Conservation (phyloP, 2,797 vertebrate species). For the Manis javanica region DNA sequence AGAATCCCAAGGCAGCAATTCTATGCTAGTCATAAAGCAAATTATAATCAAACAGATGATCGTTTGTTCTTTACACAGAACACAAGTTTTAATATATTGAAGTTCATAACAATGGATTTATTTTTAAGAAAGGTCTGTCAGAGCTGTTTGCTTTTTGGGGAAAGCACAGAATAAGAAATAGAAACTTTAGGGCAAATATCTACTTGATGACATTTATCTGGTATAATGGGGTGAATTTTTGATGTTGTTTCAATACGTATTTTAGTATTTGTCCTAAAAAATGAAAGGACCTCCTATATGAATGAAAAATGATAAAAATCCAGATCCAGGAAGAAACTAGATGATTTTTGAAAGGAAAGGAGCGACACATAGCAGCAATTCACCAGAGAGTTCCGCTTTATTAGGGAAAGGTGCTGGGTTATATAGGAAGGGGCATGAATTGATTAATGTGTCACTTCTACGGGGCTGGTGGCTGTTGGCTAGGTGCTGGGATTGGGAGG, state of each 20-base stretch:
- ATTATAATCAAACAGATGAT: conserved; percentile 72
- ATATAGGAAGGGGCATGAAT: too few relatives aligned
- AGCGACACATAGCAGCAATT: too few relatives aligned
- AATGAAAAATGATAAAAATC: background rate
- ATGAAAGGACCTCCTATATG: background rate
- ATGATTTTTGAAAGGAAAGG: too few relatives aligned
- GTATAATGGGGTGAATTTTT: background rate
- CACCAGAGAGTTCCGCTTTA: too few relatives aligned
- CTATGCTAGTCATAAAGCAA: conserved; percentile 61
- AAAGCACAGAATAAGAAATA: background rate
- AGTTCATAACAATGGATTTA: conserved; percentile 60
- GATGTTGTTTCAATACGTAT: background rate
- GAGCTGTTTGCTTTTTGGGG: background rate
- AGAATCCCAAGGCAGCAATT: conserved; percentile 61
- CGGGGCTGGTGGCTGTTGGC: too few relatives aligned
- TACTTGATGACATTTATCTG: background rate
- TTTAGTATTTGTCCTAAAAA: background rate
- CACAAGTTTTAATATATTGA: conserved; percentile 65
- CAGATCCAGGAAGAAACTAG: background rate
- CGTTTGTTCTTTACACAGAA: conserved; percentile 56
- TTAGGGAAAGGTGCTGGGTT: too few relatives aligned
- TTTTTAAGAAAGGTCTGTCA: conserved; percentile 47
- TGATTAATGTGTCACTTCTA: too few relatives aligned
- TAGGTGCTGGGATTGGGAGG: too few relatives aligned
- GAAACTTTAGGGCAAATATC: background rate